These are phyloP conservation scores for Geodia barretti DNA, from an alignment of 37 sponge, comb jelly and placozoan genomes.

Conservation along the genomic window DNA sequence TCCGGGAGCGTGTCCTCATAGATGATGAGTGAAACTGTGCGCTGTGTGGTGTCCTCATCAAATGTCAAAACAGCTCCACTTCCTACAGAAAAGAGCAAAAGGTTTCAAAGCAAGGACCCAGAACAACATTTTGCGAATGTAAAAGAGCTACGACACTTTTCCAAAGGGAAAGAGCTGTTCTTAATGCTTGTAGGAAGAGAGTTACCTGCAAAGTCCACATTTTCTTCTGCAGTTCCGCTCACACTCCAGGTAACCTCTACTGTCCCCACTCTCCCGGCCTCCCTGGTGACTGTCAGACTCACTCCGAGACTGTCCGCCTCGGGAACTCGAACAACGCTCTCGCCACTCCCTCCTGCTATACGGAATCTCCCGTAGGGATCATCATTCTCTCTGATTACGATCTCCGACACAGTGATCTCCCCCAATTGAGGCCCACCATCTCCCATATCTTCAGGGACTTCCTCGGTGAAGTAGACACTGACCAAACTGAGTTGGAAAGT, in stretches of 20 bases:
- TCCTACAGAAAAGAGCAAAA: no score
- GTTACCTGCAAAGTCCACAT: conserved; percentile 44
- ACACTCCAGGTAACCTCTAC: conserved; percentile 59
- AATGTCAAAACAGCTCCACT: conserved; percentile 62
- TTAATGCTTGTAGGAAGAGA: no score
- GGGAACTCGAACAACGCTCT: background rate
- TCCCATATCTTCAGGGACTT: background rate
- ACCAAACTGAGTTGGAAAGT: conserved; percentile 48
- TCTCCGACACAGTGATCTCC: conserved; percentile 8
- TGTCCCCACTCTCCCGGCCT: conserved; percentile 62
- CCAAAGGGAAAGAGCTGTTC: background rate
- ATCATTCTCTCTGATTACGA: conserved; percentile 73
- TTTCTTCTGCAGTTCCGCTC: conserved; percentile 50
- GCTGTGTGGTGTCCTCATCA: conserved; percentile 48
- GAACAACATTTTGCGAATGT: no score
- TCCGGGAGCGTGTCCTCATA: conserved; percentile 61
- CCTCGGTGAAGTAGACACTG: conserved; percentile 19
- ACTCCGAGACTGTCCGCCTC: conserved; percentile 68
- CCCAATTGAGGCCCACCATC: conserved; percentile 44
- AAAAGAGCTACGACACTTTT: no score
- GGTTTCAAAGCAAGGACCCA: no score
- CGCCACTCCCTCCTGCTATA: conserved; percentile 10
- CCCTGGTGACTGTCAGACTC: conserved; percentile 64
- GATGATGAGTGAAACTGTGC: conserved; percentile 45
- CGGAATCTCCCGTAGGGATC: conserved; percentile 74